Evolutionary conservation across 2,888 invertebrate genomes (phyloP), one percentile per base, ranked within the genome.

Genomic region (Amphipoea lucens): DNA sequence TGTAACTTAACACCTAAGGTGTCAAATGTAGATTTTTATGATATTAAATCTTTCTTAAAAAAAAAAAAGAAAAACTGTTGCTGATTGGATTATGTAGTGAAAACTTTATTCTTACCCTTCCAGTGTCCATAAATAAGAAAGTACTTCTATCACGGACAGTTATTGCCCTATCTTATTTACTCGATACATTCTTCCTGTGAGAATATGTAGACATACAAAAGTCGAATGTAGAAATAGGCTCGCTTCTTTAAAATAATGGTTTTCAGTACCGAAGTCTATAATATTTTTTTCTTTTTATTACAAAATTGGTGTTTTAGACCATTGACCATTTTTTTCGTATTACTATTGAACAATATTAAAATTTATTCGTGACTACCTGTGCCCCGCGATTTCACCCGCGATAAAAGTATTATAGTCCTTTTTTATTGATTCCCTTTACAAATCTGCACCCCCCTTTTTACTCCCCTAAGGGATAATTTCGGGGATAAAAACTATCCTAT

Each of bases 91-190:
- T 65, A 72, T 57, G n/a, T 54, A 68, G 63, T 29, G 12, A 72
- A 78, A 74, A 60, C n/a, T 74, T 68, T 57, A 68, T 36, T 74
- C 51, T 65, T 40, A 36, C 29, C 17, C 40, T 5, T 51, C 2
- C 6, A 51, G 2, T 51, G 17, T 11, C 40, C 70, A 48, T 74
- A 65, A 74, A 79, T 74, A 79, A 83, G 42, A 54, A 72, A 81
- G 51, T 76, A 81, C 62, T 54, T 72, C 51, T 69, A 42, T 57
- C 57, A 51, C 14, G 11, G 57, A 73, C 60, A 82, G 29, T 73
- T 65, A 78, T 68, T 42, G 51, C 29, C 29, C 62, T 48, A 36
- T 73, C 51, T 69, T 36, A 4, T 65, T 82, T 73, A 40, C 54
- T 54, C 20, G 57, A 69, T 51, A 60, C n/a, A 69, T 72, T 82